Evolutionary conservation across 2,888 invertebrate genomes (phyloP).

Genomic region (Scrobipalpa atriplicella): DNA sequence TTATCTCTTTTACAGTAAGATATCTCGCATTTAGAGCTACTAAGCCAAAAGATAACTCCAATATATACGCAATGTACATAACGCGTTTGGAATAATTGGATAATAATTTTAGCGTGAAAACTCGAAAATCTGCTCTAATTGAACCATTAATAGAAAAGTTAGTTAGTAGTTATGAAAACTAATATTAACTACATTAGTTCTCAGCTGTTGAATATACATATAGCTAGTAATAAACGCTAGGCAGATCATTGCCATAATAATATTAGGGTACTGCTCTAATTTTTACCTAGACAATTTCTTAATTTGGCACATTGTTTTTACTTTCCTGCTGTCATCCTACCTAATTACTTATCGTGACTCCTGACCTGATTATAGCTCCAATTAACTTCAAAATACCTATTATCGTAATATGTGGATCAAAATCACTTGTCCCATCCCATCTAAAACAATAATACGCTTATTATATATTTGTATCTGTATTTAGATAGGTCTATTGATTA

Average conservation of each 20-base stretch:
- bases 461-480: neutral
- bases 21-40: constrained; percentile 15
- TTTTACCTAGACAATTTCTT: too few species aligned
- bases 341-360: neutral
- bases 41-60: constrained; percentile 13
- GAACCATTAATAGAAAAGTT: too few species aligned
- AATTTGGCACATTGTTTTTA: too few species aligned
- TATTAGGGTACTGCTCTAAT: too few species aligned
- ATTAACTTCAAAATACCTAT: neutral
- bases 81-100: neutral
- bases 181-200: too few species aligned
- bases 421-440: constrained; percentile 4
- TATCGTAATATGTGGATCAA: neutral
- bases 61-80: neutral
- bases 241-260: too few species aligned
- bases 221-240: too few species aligned
- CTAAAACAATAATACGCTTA: constrained; percentile 1
- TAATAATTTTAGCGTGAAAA: neutral
- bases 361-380: constrained; percentile 13
- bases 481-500: constrained; percentile 6
- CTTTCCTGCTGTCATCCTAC: neutral
- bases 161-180: too few species aligned
- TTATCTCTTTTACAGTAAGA: constrained; percentile 21
- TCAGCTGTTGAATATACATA: too few species aligned
- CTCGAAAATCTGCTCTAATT: neutral